Evolutionary conservation across 2,888 invertebrate species (phyloP), one percentile per base, ranked within the genome.

Genomic region (Tineola bisselliella): DNA sequence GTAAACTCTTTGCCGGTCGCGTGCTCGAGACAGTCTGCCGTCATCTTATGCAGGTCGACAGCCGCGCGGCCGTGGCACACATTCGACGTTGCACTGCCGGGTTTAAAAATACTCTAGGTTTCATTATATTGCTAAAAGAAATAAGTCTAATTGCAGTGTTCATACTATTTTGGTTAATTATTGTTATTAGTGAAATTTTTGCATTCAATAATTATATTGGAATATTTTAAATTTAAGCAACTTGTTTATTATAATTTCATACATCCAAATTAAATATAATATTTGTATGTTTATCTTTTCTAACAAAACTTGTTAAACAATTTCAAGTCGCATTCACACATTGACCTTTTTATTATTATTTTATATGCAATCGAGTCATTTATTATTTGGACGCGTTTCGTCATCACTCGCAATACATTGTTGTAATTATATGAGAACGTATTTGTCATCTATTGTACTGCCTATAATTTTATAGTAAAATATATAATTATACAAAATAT

Each of bases 41-140:
- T 25, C 19, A 25, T 25, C 25, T 25, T 25, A 6, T 59, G 63
- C 65, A 71, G 72, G 75, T 70, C 75, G 66, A 62, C 68, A 69
- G 66, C 73, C 73, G 66, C 66, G 61, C 68, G 73, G 65, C 76
- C 75, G 69, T 76, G 76, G 72, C 76, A 71, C 67, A 71, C 10
- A 44, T 18, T 15, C 17, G 8, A 31, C 13, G 64, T 65, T 69
- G 38, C 48, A 63, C 63, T 62, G 61, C 62, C 57, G 60, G 60
- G 60, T 60, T 48, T 13, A 30, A 15, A 54, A 25, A 10, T 25
- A 25, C 8, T 25, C 10, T 11, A 54, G 3, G 25, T 54, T 54
- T 12, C 43, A 43, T 43, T 43, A 43, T n/a, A 12, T 8, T 43
- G 48, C 15, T 15, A 48, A 5, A 48, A 48, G 5, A 6, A 12